These are phyloP conservation scores for Pinctada fucata DNA, from an alignment of 2,888 invertebrate genomes.

Conservation along the genomic window DNA sequence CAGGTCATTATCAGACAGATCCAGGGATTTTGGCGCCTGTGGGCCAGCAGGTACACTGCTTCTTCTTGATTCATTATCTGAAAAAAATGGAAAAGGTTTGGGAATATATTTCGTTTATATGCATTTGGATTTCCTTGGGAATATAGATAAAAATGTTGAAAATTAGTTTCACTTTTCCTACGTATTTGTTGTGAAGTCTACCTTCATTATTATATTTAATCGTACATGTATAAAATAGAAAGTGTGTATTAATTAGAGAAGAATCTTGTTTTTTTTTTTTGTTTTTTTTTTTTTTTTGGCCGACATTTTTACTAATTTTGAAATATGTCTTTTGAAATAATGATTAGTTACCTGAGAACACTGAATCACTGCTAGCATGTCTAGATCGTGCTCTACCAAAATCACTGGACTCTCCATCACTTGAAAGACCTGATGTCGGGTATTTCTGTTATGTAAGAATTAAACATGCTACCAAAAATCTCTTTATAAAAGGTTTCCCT, in stretches of 20 bases:
- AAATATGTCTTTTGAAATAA: too few relatives aligned
- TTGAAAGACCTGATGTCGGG: background rate
- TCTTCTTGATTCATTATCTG: conserved; percentile 50
- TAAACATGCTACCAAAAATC: background rate
- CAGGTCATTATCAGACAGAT: conserved; percentile 65
- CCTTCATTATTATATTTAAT: too few relatives aligned
- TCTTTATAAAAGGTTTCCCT: background rate
- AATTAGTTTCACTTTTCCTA: too few relatives aligned
- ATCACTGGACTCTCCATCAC: conserved; percentile 17
- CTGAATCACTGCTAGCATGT: conserved; percentile 11
- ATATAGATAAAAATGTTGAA: too few relatives aligned
- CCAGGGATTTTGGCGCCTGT: conserved; percentile 38
- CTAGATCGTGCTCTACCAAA: background rate
- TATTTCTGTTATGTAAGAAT: background rate
- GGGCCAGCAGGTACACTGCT: background rate
- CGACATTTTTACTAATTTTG: too few relatives aligned
- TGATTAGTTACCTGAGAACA: conserved; percentile 14
- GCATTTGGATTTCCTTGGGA: too few relatives aligned
- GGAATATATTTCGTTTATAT: background rate
- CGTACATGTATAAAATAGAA: too few relatives aligned
- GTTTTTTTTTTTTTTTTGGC: too few relatives aligned
- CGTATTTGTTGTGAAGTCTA: too few relatives aligned
- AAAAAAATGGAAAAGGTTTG: conserved; percentile 8
- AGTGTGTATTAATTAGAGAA: too few relatives aligned
- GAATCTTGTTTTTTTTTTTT: too few relatives aligned